Base-by-base conservation (phyloP, 2,797 vertebrate species). In the Lepilemur septentrionalis region DNA sequence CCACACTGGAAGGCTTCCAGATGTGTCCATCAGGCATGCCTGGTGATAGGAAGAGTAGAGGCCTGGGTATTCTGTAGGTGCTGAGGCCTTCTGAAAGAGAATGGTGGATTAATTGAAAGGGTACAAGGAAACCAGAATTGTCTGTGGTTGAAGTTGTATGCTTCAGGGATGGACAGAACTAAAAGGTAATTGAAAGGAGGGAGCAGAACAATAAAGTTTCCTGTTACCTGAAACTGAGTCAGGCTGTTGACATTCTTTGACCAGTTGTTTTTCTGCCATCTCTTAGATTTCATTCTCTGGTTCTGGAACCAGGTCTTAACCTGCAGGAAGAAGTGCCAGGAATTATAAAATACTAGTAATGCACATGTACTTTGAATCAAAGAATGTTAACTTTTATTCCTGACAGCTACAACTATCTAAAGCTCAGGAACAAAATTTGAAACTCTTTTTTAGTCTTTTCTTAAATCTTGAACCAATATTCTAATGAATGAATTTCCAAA, bases 271-370 rank as follows among this genome's bases (percentile, higher is more conserved):
- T 99, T 99, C 97, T 99, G 99, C 90, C 99, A 99, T 18, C 99
- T 98, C 96, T 99, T 99, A 22, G 99, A 98, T 95, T 99, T 99
- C 99, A 99, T 99, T 86, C 99, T 98, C 38, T 99, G 98, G 94
- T 99, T 99, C 96, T 99, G 99, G 98, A 99, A 99, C 99, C 99
- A 99, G 0, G 99, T 99, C 98, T 99, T 99, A 23, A 99, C 99
- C 99, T 99, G 59, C 4, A 97, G 4, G 0, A 48, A 57, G 84
- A 48, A 97, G 15, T 4, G 28, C 95, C 43, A 93, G 1, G 4
- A 73, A 23, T 0, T n/a, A 18, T 14, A 43, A 87, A 79, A 79
- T 23, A 67, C 22, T 84, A 72, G 25, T 18, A 75, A 38, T 22
- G 15, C 22, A 48, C 41, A 57, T 18, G 14, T 14, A 3, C 23